Evolutionary conservation across 92 coral and sea anemone species (phyloP), one percentile per base, ranked within the genome.

Genomic region (Ricordea florida): DNA sequence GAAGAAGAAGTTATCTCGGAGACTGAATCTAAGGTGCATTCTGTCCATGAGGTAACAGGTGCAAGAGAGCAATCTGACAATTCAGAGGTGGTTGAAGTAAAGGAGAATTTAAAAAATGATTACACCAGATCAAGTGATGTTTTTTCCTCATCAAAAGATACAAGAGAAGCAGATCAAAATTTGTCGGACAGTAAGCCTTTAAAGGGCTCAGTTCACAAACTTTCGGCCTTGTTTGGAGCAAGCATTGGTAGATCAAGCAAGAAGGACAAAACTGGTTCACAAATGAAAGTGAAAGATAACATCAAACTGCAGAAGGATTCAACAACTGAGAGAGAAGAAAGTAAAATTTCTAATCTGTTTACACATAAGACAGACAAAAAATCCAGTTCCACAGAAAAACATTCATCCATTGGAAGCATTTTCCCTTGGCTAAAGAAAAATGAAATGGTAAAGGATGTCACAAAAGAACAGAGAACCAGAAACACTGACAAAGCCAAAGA

Each of bases 211-310:
- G 97, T 91, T 6, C 85, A 87, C 32, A 91, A 87, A 46, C 82
- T 91, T 28, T 88, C 90, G 36, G 85, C 90, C 13, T 32, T 91
- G 27, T 91, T 91, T 84, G 97, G 93, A 10, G 74, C 93, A 16
- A 91, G 90, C 29, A 73, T 91, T 15, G 78, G 63, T 50, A 91
- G 61, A 80, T 47, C 85, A 11, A 79, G 33, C 36, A 91, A 82
- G 75, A 90, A 89, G 59, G 84, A 86, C 37, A 89, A 84, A 49
- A 11, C 57, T 49, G 61, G 62, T n/a, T 7, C 10, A 38, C 80
- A 61, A 38, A 31, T 50, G 8, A 74, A 85, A 43, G 4, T 51
- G 32, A 83, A 87, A 62, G 52, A 71, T 50, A 81, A n/a, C n/a
- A n/a, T n/a, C n/a, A n/a, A n/a, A n/a, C n/a, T n/a, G n/a, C 37